phyloP scores from a whole-genome alignment of 2,888 invertebrate genomes.

The Netelia melanura region DNA sequence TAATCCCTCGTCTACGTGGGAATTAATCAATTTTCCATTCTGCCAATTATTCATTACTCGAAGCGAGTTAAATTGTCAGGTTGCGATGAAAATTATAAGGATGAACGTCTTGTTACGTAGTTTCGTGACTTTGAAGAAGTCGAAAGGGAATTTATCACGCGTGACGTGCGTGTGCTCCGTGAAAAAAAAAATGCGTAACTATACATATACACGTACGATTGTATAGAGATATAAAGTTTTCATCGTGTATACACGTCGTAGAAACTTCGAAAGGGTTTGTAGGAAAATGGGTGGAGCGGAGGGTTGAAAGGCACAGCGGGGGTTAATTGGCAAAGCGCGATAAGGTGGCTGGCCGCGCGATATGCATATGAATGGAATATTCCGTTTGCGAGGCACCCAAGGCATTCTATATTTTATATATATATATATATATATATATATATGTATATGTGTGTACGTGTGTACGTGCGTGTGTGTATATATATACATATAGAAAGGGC shows the following conservation, averaged over 20 bases:
- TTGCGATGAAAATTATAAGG: neutral
- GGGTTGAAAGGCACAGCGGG: constrained; percentile 36
- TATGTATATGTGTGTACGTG: constrained; percentile 2
- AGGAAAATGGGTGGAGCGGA: constrained; percentile 11
- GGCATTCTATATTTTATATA: constrained; percentile 12
- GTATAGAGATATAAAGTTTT: constrained; percentile 24
- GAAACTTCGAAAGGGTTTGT: constrained; percentile 48
- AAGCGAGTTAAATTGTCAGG: neutral
- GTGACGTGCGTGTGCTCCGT: neutral
- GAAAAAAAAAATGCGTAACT: neutral
- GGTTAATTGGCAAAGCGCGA: constrained; percentile 81
- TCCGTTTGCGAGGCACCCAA: constrained; percentile 73
- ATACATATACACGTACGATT: neutral
- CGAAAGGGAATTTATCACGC: neutral
- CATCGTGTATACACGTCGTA: constrained; percentile 16
- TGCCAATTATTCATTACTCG: neutral
- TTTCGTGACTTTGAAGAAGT: neutral
- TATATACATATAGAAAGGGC: constrained; percentile 45
- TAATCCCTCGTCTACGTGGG: neutral
- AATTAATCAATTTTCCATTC: neutral
- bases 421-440: neutral
- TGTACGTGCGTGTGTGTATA: neutral
- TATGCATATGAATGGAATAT: constrained; percentile 81
- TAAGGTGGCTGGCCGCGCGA: constrained; percentile 78
- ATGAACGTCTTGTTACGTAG: neutral